These are phyloP conservation scores for Agelas oroides DNA, from an alignment of 37 sponge, comb jelly and placozoan genomes.

Conservation along the genomic window DNA sequence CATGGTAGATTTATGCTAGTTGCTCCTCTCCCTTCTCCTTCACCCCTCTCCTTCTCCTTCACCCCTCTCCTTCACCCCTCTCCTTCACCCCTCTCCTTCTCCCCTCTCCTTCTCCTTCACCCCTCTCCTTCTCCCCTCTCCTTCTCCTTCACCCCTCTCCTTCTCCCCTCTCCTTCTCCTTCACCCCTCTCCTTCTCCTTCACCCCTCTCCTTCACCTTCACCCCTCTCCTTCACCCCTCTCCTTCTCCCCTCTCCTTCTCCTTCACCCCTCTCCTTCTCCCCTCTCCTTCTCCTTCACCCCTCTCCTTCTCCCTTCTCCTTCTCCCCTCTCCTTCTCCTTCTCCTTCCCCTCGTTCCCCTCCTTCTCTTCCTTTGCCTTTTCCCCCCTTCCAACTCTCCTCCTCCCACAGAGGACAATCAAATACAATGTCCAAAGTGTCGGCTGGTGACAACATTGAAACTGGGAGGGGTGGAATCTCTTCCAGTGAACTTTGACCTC, in stretches of 20 bases:
- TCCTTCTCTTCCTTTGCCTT: not conserved
- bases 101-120: no score
- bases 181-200: not conserved
- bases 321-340: no score
- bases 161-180: not conserved
- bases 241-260: not conserved
- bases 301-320: not conserved
- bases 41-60: no score
- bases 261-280: not conserved
- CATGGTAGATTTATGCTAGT: no score
- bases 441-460: conserved; percentile 23
- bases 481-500: conserved; percentile 49
- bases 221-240: not conserved
- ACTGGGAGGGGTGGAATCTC: conserved; percentile 15
- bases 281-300: not conserved
- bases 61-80: no score
- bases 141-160: no score
- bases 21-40: no score
- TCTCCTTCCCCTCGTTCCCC: not conserved
- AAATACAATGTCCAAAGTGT: conserved; percentile 43
- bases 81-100: no score
- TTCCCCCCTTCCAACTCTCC: no score
- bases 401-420: conserved; percentile 1
- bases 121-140: no score
- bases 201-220: not conserved